Evolutionary conservation across 1,140 invertebrate species (phyloP), one percentile per base, ranked within the genome.

Genomic region (Portunus trituberculatus): DNA sequence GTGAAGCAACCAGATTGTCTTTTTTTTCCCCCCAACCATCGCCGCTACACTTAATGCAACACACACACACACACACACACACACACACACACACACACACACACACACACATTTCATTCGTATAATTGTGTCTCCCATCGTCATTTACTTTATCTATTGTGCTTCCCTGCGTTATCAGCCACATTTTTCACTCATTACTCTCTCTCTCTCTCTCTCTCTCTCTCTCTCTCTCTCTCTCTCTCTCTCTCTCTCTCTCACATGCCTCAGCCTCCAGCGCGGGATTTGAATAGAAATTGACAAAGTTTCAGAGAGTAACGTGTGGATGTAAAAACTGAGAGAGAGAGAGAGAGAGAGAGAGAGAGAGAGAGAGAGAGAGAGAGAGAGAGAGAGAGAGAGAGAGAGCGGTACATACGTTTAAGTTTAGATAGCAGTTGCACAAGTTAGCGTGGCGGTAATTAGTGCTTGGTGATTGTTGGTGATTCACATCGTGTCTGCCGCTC

Each of bases 121-220:
- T 16, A n/a, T 39, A 4, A n/a, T 52, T 89, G 25, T 0, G 8
- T 89, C 28, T 45, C 39, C 32, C 32, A n/a, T 45, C 32, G 39
- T 45, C 28, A 45, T 52, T 25, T 89, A 28, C 32, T 28, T 46
- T 28, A 89, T 88, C 45, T 46, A 4, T 46, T 31, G 32, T 32
- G 6, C 32, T 46, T 88, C 86, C 20, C 86, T 10, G 32, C 45
- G 39, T 89, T 39, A 28, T 89, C 87, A 28, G 39, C 31, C 14
- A 45, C n/a, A 88, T 10, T 45, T 45, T 48, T 76, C 67, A 76
- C n/a, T n/a, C 67, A 76, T 76, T 76, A 76, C 67, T 76, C 52
- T 92, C 59, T 76, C 91, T 76, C 91, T 92, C 52, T 82, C 52
- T 92, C 52, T 82, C 91, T 92, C 91, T 45, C 91, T 92, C 67